Evolutionary conservation across 2,797 vertebrate species (phyloP).

Genomic region (Pseudochromis fuscus): DNA sequence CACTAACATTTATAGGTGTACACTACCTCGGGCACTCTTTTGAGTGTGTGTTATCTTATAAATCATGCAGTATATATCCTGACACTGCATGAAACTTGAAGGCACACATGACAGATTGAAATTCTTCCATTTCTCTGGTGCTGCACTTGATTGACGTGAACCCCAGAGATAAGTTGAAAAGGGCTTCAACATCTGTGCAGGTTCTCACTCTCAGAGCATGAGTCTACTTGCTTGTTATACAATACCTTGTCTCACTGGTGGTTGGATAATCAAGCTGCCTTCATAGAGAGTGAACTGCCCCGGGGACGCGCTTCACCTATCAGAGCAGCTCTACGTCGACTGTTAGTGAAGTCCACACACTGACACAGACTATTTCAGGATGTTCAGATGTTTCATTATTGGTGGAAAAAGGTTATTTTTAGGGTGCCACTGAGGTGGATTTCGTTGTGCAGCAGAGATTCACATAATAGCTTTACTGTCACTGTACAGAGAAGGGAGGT

Average conservation of each 20-base stretch:
- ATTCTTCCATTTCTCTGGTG: neutral
- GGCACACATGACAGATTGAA: slow-evolving; percentile 4
- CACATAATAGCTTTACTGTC: too few species aligned
- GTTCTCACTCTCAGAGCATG: slow-evolving; percentile 15
- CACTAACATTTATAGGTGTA: too few species aligned
- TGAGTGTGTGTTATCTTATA: slow-evolving; percentile 1
- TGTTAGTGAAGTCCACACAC: neutral
- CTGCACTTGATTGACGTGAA: slow-evolving; percentile 7
- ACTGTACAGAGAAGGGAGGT: too few species aligned
- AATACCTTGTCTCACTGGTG: slow-evolving; percentile 5
- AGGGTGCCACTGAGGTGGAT: too few species aligned
- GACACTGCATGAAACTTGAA: neutral
- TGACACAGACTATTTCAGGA: neutral
- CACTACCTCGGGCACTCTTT: slow-evolving; percentile 6
- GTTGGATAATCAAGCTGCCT: slow-evolving; percentile 9
- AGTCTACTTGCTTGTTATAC: slow-evolving; percentile 39
- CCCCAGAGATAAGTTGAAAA: neutral
- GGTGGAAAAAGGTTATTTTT: too few species aligned
- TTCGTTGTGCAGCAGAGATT: too few species aligned
- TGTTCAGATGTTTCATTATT: neutral
- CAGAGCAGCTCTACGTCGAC: neutral
- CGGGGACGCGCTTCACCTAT: neutral
- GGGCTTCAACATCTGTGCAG: neutral
- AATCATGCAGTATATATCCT: slow-evolving; percentile 1
- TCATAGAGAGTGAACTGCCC: neutral